Evolutionary conservation across 2,797 vertebrate genomes (phyloP).

Genomic region (Neostethus bicornis): DNA sequence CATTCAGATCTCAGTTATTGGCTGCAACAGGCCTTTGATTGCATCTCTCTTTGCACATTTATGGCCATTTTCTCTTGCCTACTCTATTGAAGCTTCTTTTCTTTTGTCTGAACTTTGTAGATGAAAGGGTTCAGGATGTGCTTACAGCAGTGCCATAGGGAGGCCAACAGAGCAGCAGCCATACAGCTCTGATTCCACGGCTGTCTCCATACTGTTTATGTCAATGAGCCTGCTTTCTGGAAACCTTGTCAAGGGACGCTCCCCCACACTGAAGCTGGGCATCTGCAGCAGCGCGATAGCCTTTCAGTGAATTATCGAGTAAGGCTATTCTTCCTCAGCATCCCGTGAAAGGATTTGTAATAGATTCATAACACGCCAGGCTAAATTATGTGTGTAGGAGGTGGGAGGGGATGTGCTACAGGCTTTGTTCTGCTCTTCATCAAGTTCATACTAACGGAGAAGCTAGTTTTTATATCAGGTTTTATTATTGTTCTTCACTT

Average conservation of each 20-base stretch:
- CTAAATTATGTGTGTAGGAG: conserved; percentile 45
- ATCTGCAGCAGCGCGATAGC: conserved; percentile 66
- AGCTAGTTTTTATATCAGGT: conserved; percentile 37
- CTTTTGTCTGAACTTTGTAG: conserved; percentile 49
- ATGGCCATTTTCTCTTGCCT: conserved; percentile 41
- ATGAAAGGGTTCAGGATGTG: conserved; percentile 48
- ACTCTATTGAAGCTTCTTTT: conserved; percentile 29
- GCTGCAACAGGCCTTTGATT: conserved; percentile 26
- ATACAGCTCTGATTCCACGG: conserved; percentile 46
- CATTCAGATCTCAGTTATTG: conserved; percentile 5
- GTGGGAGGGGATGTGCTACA: conserved; percentile 1
- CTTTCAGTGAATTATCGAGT: conserved; percentile 55
- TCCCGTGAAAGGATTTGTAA: conserved; percentile 60
- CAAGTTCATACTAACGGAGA: conserved; percentile 47
- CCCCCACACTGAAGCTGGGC: conserved; percentile 48
- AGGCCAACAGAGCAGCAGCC: conserved; percentile 32
- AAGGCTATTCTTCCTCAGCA: conserved; percentile 59
- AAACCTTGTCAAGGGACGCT: conserved; percentile 56
- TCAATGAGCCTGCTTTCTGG: conserved; percentile 61
- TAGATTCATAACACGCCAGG: conserved; percentile 58
- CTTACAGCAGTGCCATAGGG: conserved; percentile 37
- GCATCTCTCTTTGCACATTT: conserved; percentile 23
- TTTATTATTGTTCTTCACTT: conserved; percentile 51
- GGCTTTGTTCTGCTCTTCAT: conserved; percentile 46
- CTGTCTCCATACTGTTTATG: conserved; percentile 48